Percentiles rank a stretch among this genome's conserved stretches.
These are phyloP conservation scores for Drosophila putrida DNA, from an alignment of 2,888 invertebrate genomes.

Conservation along the genomic window DNA sequence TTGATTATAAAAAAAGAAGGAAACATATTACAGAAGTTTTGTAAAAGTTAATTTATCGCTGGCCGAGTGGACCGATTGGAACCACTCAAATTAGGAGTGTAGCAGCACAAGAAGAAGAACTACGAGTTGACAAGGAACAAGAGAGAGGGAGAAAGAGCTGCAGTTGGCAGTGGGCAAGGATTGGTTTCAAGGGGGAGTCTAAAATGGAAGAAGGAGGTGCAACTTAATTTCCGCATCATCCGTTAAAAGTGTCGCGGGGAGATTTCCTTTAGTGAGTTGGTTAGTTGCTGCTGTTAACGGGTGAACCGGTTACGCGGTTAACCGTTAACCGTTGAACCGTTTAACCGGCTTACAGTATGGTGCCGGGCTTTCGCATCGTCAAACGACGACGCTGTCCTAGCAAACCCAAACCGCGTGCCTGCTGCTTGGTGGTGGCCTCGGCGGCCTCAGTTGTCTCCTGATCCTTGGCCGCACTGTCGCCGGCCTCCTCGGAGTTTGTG, in stretches of 20 bases:
- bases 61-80: slow-evolving; percentile 20
- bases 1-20: slow-evolving; percentile 15
- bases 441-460: slow-evolving; percentile 84
- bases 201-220: slow-evolving; percentile 2
- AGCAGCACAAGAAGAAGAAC: slow-evolving; percentile 24
- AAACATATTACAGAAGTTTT: slow-evolving; percentile 36
- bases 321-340: slow-evolving; percentile 27
- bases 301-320: slow-evolving; percentile 16
- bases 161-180: slow-evolving; percentile 45
- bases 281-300: slow-evolving; percentile 32
- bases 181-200: background rate
- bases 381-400: slow-evolving; percentile 90
- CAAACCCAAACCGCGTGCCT: slow-evolving; percentile 89
- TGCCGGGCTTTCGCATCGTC: slow-evolving; percentile 87
- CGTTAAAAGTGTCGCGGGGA: slow-evolving; percentile 9
- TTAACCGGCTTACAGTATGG: slow-evolving; percentile 76
- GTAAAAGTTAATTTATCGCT: slow-evolving; percentile 47
- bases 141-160: slow-evolving; percentile 14
- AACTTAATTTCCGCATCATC: slow-evolving; percentile 39
- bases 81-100: slow-evolving; percentile 41
- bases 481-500: slow-evolving; percentile 57
- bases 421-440: slow-evolving; percentile 87
- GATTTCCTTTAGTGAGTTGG: background rate
- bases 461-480: slow-evolving; percentile 60
- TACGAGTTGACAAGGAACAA: background rate